These are phyloP conservation scores for Rhaphigaster nebulosa DNA, from an alignment of 2,888 invertebrate species.

Conservation along the genomic window DNA sequence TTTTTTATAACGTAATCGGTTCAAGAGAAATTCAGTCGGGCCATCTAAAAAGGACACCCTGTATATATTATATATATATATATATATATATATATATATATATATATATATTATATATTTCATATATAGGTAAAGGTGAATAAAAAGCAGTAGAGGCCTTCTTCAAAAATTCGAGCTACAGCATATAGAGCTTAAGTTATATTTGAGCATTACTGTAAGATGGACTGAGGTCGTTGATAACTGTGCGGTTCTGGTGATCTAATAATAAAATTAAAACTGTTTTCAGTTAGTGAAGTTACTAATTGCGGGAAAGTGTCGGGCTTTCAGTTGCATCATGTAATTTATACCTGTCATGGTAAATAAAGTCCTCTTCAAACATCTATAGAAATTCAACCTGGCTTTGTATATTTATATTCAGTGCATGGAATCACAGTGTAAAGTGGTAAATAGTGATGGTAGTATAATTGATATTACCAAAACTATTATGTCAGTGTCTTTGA, in stretches of 20 bases:
- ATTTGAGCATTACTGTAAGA: background rate
- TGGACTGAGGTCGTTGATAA: background rate
- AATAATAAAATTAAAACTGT: background rate
- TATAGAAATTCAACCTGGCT: background rate
- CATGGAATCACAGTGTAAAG: background rate
- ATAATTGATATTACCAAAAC: too few relatives aligned
- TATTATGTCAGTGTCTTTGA: too few relatives aligned
- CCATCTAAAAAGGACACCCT: too few relatives aligned
- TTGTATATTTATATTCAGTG: background rate
- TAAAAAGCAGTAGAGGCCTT: too few relatives aligned
- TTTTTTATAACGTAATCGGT: too few relatives aligned
- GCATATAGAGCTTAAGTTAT: background rate
- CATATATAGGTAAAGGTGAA: too few relatives aligned
- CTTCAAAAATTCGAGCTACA: too few relatives aligned
- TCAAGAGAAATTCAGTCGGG: too few relatives aligned
- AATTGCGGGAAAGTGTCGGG: background rate
- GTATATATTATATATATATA: too few relatives aligned
- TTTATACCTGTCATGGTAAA: background rate
- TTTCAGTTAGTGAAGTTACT: background rate
- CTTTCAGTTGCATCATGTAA: background rate
- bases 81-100: too few relatives aligned
- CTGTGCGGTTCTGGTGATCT: background rate
- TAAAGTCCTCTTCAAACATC: background rate
- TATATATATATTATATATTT: too few relatives aligned
- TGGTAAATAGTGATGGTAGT: background rate